Base-by-base conservation (phyloP, 2,888 invertebrate species). In the Cryptocephalus primarius region DNA sequence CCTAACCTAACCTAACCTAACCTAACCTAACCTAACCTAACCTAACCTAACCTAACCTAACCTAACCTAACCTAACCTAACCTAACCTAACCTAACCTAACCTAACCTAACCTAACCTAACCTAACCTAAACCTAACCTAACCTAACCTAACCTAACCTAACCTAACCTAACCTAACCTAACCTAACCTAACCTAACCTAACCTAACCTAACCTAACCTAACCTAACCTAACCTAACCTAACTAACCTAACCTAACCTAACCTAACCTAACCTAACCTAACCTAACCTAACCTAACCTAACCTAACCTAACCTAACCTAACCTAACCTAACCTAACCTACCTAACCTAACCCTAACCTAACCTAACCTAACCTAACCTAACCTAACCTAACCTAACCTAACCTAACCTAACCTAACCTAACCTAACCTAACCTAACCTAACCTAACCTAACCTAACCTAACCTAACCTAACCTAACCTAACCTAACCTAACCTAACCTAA, bases 101-200 rank as follows among this genome's bases (percentile, higher is more conserved):
- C 45, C 51, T 48, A 33, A 43, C 14, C 48, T 49, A n/a, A n/a
- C n/a, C n/a, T n/a, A n/a, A n/a, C n/a, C n/a, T n/a, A n/a, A n/a
- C n/a, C n/a, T 40, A 31, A 53, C 43, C n/a, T n/a, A n/a, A n/a
- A n/a, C n/a, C n/a, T n/a, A n/a, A n/a, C n/a, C n/a, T n/a, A n/a
- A n/a, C n/a, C 48, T 48, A 43, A 48, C 44, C 49, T 45, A 42
- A 50, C 34, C 49, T 34, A 32, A 50, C 40, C 49, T 44, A 50
- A 50, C 50, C 46, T 42, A 46, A 52, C 52, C 52, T 48, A 52
- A 50, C 52, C 50, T 46, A 54, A 50, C 52, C 52, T 41, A 48
- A 50, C 50, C 50, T 38, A 53, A 45, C 44, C 49, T 43, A 48
- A 49, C 49, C 52, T 41, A 52, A 47, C 49, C 52, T 41, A 46